Evolutionary conservation across 53 echinoderm and acorn worm species (phyloP).

Genomic region (Actinopyga echinites): DNA sequence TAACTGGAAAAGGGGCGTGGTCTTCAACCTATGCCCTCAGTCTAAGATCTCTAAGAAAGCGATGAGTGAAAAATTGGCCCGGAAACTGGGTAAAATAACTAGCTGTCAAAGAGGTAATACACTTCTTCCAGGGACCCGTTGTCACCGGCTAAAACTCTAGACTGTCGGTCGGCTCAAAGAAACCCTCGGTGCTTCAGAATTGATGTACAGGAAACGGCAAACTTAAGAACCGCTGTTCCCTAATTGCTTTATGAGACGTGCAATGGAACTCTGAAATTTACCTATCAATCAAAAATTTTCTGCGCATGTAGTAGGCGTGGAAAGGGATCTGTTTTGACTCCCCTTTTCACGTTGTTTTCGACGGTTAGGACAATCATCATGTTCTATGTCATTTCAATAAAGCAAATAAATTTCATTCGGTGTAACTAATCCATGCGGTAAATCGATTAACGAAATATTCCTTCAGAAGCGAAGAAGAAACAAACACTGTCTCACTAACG

Average conservation of each 20-base stretch:
- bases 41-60: neutral
- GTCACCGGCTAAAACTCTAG: neutral
- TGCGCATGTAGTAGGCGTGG: neutral
- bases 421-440: too few relatives aligned
- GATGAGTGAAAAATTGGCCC: constrained; percentile 28
- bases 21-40: neutral
- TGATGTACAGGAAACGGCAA: constrained; percentile 38
- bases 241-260: constrained; percentile 35
- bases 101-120: constrained; percentile 23
- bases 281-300: constrained; percentile 12
- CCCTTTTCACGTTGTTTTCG: neutral
- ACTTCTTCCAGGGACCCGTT: neutral
- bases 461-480: too few relatives aligned
- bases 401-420: too few relatives aligned
- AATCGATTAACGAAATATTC: too few relatives aligned
- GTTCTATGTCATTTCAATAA: too few relatives aligned
- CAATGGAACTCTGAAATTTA: neutral
- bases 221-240: neutral
- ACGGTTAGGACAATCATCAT: neutral
- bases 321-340: neutral
- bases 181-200: neutral
- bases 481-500: too few relatives aligned
- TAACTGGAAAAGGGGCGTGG: constrained; percentile 15
- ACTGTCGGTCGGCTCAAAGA: constrained; percentile 19
- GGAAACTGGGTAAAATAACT: constrained; percentile 21